Conservation (phyloP, 2,888 invertebrate genomes). For the Thera britannica region DNA sequence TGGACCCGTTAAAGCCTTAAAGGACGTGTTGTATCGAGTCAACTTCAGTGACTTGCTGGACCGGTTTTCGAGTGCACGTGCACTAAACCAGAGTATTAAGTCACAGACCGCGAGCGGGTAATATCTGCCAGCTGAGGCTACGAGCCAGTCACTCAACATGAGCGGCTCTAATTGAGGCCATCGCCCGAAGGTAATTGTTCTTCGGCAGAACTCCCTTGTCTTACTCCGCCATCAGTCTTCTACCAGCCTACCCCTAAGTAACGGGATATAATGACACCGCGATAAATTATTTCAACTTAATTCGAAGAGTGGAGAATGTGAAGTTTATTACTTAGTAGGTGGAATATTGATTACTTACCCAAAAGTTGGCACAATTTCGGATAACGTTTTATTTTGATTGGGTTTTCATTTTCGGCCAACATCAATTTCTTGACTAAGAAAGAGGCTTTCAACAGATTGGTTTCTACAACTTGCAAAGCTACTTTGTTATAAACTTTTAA, state of each 20-base stretch:
- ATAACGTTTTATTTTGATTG: conserved; percentile 18
- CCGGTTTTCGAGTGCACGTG: conserved; percentile 60
- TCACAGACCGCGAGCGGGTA: conserved; percentile 40
- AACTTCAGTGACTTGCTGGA: conserved; percentile 36
- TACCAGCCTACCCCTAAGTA: conserved; percentile 47
- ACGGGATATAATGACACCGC: conserved; percentile 53
- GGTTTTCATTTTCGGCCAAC: conserved; percentile 10
- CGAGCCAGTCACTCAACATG: conserved; percentile 47
- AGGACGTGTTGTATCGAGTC: conserved; percentile 18
- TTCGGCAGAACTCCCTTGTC: conserved; percentile 42
- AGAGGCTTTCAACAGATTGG: conserved; percentile 14
- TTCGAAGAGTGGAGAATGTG: conserved; percentile 35
- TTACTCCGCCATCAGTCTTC: conserved; percentile 43
- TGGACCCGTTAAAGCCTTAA: conserved; percentile 23
- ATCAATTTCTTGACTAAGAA: conserved; percentile 3
- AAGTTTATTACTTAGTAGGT: conserved; percentile 26
- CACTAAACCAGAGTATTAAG: conserved; percentile 43
- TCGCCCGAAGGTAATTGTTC: conserved; percentile 52
- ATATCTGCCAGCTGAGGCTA: conserved; percentile 22
- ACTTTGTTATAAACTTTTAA: conserved; percentile 5
- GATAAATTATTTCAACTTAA: conserved; percentile 43
- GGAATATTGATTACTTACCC: conserved; percentile 28
- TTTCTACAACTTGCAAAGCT: not conserved
- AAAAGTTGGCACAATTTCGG: conserved; percentile 11
- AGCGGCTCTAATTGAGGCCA: conserved; percentile 55